A percentile compares a stretch with the other conserved stretches of the same genome.
phyloP scores from a whole-genome alignment of 2,113 vertebrate species.

The Toxotes jaculatrix region DNA sequence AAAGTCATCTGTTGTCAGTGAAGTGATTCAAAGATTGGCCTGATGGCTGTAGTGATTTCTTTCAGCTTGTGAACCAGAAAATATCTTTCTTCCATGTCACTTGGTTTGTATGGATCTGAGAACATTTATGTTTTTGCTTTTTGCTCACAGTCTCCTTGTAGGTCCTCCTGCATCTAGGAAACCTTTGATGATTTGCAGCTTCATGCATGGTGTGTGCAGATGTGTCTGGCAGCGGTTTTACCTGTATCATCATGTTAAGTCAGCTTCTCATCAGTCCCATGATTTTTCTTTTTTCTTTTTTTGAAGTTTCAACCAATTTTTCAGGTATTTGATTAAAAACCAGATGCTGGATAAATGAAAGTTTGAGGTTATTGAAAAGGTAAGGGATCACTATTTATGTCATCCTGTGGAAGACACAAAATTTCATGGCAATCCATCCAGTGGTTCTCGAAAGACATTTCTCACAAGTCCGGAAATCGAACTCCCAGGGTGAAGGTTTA shows the following conservation, averaged over 20 bases:
- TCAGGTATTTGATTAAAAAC: neutral
- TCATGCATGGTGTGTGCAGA: neutral
- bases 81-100: neutral
- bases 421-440: neutral
- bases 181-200: slow-evolving; percentile 33
- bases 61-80: neutral
- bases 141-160: slow-evolving; percentile 14
- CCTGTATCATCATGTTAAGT: neutral
- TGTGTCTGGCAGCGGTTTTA: neutral
- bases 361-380: neutral
- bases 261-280: neutral
- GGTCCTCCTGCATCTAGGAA: neutral
- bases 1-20: neutral
- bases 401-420: neutral
- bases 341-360: neutral
- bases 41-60: neutral
- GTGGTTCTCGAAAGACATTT: neutral
- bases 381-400: neutral
- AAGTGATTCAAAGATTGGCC: neutral
- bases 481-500: neutral
- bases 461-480: neutral
- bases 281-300: neutral
- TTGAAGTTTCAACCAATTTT: neutral
- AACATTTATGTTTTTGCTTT: neutral
- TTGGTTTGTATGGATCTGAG: neutral